Evolutionary conservation across 2,797 vertebrate genomes (phyloP), one percentile per base, ranked within the genome.

Genomic region (Coluber constrictor): DNA sequence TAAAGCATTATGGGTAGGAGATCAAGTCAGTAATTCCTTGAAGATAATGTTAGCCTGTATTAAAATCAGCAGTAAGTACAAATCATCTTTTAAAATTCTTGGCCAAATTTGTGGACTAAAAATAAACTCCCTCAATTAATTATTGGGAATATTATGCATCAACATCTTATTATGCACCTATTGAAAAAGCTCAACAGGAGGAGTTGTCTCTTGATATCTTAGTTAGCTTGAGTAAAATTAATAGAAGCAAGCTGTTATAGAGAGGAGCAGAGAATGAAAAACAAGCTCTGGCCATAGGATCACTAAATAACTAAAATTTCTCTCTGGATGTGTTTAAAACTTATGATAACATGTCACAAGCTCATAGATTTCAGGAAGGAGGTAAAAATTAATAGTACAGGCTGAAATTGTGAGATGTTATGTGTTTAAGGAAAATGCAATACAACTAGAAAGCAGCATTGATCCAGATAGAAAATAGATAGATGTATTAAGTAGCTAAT

Each of bases 381-480:
- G 15, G 23, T n/a, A 66, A 47, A 66, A 90, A 54, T 51, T 63
- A 51, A 29, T 51, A n/a, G 5, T 0, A 1, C 63, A 90, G 57
- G 27, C 0, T 18, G 93, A 94, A 93, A 27, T 79, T 60, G 70
- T n/a, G 90, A 95, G 90, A 93, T 79, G 86, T 94, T n/a, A 92
- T 94, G 94, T 94, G 93, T 92, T 96, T 93, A 93, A 94, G 59
- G 91, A 2, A 92, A 90, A 57, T 18, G n/a, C 74, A 83, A 47
- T 83, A 25, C 74, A 25, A 47, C 23, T 25, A 25, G 37, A 47
- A 83, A 83, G 25, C 37, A 47, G 20, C 74, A 83, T 47, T 83
- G 37, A 83, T 83, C 20, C 43, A 25, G 9, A 83, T 25, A 83
- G 37, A 83, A 47, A 83, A 83, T 25, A 83, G 74, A 83, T 83